Conservation (phyloP, 2,797 vertebrate genomes). For the Tragopan temminckii region DNA sequence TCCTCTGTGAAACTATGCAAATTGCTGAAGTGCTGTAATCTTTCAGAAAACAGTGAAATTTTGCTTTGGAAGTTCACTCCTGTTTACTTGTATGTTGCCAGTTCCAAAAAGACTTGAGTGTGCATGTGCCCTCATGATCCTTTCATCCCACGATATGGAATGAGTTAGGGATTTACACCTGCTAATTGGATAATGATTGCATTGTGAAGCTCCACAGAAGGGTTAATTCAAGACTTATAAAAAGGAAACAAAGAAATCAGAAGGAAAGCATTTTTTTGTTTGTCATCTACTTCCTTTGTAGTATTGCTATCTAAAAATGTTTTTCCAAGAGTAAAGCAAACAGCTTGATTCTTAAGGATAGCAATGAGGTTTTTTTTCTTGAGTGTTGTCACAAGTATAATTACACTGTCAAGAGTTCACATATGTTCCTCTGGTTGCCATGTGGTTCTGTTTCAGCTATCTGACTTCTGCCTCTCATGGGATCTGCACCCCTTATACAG, state of each 20-base stretch:
- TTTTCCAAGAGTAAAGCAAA: conserved; percentile 28
- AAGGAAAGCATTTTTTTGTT: not conserved
- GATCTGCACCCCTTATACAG: accelerated
- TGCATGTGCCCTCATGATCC: accelerated
- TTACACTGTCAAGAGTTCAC: conserved; percentile 26
- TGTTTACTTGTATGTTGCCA: not conserved
- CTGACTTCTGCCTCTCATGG: not conserved
- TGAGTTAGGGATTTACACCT: not conserved
- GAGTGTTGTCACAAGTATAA: conserved; percentile 14
- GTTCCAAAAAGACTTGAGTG: not conserved
- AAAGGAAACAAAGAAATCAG: not conserved
- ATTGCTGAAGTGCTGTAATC: not conserved
- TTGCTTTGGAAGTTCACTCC: not conserved
- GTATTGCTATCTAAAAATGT: not conserved
- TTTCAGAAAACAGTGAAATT: not conserved
- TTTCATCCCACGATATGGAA: not conserved
- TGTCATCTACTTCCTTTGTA: not conserved
- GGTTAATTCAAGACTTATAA: not conserved
- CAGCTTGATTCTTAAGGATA: conserved; percentile 39
- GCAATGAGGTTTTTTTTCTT: conserved; percentile 14
- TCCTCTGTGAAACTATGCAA: not conserved
- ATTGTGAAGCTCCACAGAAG: not conserved
- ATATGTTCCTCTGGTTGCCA: not conserved
- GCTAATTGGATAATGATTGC: not conserved
- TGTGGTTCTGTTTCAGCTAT: conserved; percentile 15